These are phyloP conservation scores for Neolamprologus sp. DNA, from an alignment of 2,113 vertebrate genomes.

Conservation along the genomic window DNA sequence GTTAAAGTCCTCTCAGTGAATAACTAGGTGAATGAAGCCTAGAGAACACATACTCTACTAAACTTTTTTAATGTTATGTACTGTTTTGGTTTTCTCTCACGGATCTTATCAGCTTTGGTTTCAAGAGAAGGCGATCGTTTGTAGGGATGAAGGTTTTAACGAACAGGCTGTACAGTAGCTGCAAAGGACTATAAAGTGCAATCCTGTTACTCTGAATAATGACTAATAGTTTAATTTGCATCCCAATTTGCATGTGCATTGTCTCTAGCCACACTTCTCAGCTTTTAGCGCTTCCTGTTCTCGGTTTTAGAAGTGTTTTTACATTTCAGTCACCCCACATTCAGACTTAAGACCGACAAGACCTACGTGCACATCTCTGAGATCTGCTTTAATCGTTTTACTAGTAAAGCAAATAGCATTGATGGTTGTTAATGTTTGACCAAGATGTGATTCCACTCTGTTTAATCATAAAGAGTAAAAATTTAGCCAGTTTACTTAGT, in stretches of 20 bases:
- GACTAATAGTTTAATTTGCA: background rate
- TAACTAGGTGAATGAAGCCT: background rate
- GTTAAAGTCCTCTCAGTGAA: background rate
- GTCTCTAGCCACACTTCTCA: background rate
- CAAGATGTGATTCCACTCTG: background rate
- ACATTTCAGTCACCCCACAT: background rate
- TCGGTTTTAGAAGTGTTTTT: background rate
- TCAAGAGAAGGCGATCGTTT: background rate
- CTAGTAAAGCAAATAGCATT: background rate
- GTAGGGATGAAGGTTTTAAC: background rate
- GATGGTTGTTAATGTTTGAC: background rate
- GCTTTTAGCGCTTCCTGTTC: background rate
- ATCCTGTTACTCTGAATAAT: fast-evolving
- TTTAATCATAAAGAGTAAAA: background rate
- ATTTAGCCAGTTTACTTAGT: background rate
- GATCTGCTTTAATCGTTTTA: background rate
- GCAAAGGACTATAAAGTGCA: background rate
- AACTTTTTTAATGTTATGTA: background rate
- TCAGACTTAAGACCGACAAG: background rate
- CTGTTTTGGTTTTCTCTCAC: background rate
- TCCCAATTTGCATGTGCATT: background rate
- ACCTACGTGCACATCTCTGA: background rate
- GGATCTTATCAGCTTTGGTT: background rate
- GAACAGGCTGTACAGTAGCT: background rate
- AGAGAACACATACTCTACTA: background rate